Conservation (phyloP, 92 coral and sea anemone species). For the Phenganax stokvisi region DNA sequence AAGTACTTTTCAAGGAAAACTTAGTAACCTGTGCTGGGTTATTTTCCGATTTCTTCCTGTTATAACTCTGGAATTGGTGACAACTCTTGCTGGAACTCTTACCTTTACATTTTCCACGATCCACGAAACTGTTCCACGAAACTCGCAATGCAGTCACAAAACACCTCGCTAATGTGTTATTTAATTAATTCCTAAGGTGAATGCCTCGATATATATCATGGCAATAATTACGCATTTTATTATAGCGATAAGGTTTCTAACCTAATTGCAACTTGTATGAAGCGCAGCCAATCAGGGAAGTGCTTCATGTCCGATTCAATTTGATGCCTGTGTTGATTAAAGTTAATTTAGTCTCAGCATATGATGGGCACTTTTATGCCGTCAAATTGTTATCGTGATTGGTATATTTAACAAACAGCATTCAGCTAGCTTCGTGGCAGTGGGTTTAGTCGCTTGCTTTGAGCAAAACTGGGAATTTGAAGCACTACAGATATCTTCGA, state of each 20-base stretch:
- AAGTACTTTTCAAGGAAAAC: too few species aligned
- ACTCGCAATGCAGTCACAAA: neutral
- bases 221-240: slow-evolving; percentile 25
- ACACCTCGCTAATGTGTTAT: slow-evolving; percentile 26
- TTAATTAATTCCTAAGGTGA: slow-evolving; percentile 30
- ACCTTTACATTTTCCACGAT: neutral
- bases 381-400: slow-evolving; percentile 29
- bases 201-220: slow-evolving; percentile 19
- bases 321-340: slow-evolving; percentile 37
- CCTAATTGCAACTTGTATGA: slow-evolving; percentile 25
- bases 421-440: neutral
- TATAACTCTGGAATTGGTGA: too few species aligned
- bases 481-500: too few species aligned
- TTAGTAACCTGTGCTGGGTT: too few species aligned
- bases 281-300: slow-evolving; percentile 12
- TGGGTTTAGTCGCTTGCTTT: too few species aligned
- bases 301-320: slow-evolving; percentile 27
- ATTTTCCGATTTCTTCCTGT: too few species aligned
- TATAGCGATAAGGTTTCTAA: slow-evolving; percentile 34
- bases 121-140: slow-evolving; percentile 1
- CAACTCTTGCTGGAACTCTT: too few species aligned
- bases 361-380: slow-evolving; percentile 34
- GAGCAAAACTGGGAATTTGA: too few species aligned
- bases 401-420: slow-evolving; percentile 33
- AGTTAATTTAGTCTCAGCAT: slow-evolving; percentile 24